These are phyloP conservation scores for Pluvianellus socialis DNA, from an alignment of 2,113 vertebrate genomes.

Conservation along the genomic window DNA sequence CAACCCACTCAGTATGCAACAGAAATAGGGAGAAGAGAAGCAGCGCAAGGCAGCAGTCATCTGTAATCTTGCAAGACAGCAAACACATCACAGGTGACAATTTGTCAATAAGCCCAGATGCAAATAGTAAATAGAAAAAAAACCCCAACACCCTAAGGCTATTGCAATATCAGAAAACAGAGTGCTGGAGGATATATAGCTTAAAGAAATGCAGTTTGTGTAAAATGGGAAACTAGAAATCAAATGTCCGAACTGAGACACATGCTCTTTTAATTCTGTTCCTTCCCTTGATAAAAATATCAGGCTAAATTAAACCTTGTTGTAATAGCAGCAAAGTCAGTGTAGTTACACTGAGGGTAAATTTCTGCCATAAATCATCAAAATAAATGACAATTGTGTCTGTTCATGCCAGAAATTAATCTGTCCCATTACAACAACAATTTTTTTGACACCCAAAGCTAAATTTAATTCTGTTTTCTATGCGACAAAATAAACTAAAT, in stretches of 20 bases:
- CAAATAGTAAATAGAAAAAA: background rate
- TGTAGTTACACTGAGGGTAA: background rate
- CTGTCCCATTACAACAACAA: background rate
- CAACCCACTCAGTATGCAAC: background rate
- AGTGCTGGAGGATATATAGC: rapidly evolving
- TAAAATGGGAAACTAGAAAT: background rate
- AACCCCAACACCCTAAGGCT: background rate
- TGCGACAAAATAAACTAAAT: background rate
- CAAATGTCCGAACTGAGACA: background rate
- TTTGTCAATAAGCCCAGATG: background rate
- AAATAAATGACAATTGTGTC: background rate
- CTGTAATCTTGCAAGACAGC: background rate
- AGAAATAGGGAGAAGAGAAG: background rate
- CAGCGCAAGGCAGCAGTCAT: background rate
- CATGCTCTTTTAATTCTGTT: background rate
- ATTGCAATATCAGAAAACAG: background rate
- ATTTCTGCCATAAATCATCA: background rate
- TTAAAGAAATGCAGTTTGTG: background rate
- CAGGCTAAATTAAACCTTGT: background rate
- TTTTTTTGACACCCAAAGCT: background rate
- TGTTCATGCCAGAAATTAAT: background rate
- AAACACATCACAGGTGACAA: background rate
- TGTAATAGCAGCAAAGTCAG: background rate
- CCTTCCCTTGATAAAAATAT: background rate
- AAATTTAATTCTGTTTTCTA: background rate